Conservation (phyloP, 2,113 vertebrate species). For the Notiomystis cincta region DNA sequence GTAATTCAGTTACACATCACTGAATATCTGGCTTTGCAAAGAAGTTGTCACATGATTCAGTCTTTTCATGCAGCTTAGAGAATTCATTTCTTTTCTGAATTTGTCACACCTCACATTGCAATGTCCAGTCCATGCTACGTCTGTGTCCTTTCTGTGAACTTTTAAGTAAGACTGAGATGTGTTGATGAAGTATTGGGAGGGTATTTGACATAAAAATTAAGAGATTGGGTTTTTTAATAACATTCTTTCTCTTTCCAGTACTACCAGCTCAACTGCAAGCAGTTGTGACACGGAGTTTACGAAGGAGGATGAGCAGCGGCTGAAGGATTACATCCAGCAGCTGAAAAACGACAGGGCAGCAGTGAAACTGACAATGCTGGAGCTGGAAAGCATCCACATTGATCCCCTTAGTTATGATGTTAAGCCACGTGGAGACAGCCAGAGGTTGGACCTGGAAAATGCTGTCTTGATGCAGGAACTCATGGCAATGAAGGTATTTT, state of each 20-base stretch:
- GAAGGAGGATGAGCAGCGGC: constrained; percentile 84
- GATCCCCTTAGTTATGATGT: constrained; percentile 83
- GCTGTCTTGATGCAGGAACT: constrained; percentile 90
- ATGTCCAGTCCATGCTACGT: accelerated
- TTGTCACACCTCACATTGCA: neutral
- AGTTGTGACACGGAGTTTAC: constrained; percentile 87
- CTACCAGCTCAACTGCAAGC: constrained; percentile 86
- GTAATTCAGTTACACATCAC: neutral
- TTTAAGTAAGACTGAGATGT: neutral
- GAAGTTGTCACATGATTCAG: neutral
- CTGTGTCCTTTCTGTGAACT: neutral
- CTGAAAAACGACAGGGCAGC: constrained; percentile 86
- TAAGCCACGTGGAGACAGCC: constrained; percentile 82
- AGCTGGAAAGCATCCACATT: constrained; percentile 86
- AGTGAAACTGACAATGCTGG: constrained; percentile 85
- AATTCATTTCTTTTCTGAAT: neutral
- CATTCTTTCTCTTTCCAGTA: constrained; percentile 65
- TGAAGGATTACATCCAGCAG: constrained; percentile 88
- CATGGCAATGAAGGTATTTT: constrained; percentile 90
- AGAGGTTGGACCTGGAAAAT: constrained; percentile 86
- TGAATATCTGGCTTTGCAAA: neutral
- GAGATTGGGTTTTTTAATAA: neutral
- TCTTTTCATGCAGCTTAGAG: neutral
- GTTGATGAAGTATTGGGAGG: neutral
- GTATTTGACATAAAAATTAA: neutral